Evolutionary conservation across 1,140 invertebrate species (phyloP).

Genomic region (Formica selysi): DNA sequence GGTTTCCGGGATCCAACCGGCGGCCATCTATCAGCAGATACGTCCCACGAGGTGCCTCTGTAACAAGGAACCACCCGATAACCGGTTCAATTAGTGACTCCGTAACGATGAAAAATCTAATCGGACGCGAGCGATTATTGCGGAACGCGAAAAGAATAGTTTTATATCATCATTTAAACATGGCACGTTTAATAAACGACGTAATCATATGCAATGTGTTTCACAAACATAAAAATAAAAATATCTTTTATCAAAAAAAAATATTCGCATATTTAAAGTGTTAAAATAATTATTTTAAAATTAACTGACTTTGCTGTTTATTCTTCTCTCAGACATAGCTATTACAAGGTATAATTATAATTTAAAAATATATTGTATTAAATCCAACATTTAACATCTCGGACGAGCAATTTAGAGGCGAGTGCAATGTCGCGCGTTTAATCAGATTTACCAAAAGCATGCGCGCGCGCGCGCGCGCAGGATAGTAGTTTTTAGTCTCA

Average conservation of each 20-base stretch:
- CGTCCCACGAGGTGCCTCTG: constrained; percentile 92
- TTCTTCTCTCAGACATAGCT: background rate
- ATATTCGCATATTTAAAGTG: background rate
- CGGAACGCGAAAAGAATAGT: background rate
- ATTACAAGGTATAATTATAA: background rate
- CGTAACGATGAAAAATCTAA: constrained; percentile 69
- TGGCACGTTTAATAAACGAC: background rate
- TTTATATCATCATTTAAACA: background rate
- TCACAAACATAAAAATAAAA: background rate
- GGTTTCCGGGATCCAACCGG: constrained; percentile 93
- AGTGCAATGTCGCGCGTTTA: constrained; percentile 41
- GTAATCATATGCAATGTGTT: too few species aligned
- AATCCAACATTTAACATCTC: constrained; percentile 34
- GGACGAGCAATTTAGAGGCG: constrained; percentile 29
- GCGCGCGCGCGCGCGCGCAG: background rate
- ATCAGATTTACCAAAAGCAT: constrained; percentile 50
- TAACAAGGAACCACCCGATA: constrained; percentile 75
- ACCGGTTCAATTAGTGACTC: constrained; percentile 58
- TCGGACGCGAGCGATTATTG: constrained; percentile 15
- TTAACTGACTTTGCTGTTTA: background rate
- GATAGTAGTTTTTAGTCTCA: constrained; percentile 48
- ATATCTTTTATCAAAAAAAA: background rate
- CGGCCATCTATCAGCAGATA: constrained; percentile 93
- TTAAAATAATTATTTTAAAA: background rate
- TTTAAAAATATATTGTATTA: constrained; percentile 18